Conservation (phyloP, 2,113 vertebrate genomes). For the Vicugna pacos region DNA sequence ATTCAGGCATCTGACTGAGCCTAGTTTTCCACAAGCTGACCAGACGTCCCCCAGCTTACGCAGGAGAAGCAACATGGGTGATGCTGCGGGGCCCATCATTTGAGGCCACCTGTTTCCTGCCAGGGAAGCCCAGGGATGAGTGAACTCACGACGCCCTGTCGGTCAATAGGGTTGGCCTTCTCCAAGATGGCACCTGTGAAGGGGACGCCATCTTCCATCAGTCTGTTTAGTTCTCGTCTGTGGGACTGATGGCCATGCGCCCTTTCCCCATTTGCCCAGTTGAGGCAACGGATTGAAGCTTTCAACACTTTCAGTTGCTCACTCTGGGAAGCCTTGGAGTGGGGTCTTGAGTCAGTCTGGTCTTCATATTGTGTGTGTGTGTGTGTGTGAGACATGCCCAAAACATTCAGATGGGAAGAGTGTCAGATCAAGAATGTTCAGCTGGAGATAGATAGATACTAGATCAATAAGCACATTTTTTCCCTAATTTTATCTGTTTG, state of each 20-base stretch:
- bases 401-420: constrained; percentile 68
- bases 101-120: constrained; percentile 37
- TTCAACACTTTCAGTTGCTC: constrained; percentile 77
- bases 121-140: neutral
- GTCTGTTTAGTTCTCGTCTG: constrained; percentile 77
- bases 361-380: constrained; percentile 61
- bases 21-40: neutral
- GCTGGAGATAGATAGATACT: neutral
- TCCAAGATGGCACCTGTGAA: constrained; percentile 34
- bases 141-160: neutral
- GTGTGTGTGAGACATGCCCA: neutral
- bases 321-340: constrained; percentile 68
- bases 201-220: constrained; percentile 68
- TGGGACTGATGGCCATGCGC: constrained; percentile 73
- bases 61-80: neutral
- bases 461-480: neutral
- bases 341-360: constrained; percentile 23
- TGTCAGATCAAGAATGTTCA: constrained; percentile 55
- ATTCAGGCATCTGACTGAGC: neutral
- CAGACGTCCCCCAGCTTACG: neutral
- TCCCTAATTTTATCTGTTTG: neutral
- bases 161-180: constrained; percentile 57
- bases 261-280: constrained; percentile 71
- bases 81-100: neutral
- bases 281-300: constrained; percentile 78